These are phyloP conservation scores for Yponomeuta cagnagella DNA, from an alignment of 2,888 invertebrate genomes.

Conservation along the genomic window DNA sequence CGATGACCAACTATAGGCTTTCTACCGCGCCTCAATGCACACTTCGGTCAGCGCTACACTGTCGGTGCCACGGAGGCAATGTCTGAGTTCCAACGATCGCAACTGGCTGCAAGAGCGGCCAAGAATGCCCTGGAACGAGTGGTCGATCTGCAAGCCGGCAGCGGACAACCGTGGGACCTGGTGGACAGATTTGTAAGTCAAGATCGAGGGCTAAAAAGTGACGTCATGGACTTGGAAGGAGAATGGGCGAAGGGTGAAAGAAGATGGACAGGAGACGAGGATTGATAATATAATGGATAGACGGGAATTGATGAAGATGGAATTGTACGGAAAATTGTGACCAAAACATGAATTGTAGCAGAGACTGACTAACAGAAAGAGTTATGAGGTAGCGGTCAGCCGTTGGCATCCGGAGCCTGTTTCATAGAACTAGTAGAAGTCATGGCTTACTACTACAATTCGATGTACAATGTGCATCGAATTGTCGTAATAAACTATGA, in stretches of 20 bases:
- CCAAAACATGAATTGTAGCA: too few relatives aligned
- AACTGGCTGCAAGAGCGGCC: slow-evolving; percentile 75
- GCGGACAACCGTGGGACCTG: slow-evolving; percentile 77
- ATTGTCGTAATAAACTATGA: too few relatives aligned
- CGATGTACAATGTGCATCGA: too few relatives aligned
- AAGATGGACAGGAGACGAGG: neutral
- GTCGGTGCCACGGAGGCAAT: slow-evolving; percentile 83
- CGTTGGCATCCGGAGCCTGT: slow-evolving; percentile 46
- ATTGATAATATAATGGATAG: too few relatives aligned
- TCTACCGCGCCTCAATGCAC: slow-evolving; percentile 79
- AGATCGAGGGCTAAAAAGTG: neutral
- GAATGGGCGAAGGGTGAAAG: neutral
- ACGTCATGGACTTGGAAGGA: neutral
- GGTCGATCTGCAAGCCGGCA: slow-evolving; percentile 77
- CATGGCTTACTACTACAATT: too few relatives aligned
- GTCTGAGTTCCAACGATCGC: slow-evolving; percentile 81
- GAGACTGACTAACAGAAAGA: too few relatives aligned
- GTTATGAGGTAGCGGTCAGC: slow-evolving; percentile 70
- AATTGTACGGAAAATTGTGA: too few relatives aligned
- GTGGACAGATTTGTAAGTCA: slow-evolving; percentile 77
- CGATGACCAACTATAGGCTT: slow-evolving; percentile 63
- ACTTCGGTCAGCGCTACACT: slow-evolving; percentile 82
- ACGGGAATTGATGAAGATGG: too few relatives aligned
- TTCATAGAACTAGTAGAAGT: too few relatives aligned
- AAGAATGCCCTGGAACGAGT: slow-evolving; percentile 75